phyloP scores from a whole-genome alignment of 2,797 vertebrate species.

The Mallotus villosus region DNA sequence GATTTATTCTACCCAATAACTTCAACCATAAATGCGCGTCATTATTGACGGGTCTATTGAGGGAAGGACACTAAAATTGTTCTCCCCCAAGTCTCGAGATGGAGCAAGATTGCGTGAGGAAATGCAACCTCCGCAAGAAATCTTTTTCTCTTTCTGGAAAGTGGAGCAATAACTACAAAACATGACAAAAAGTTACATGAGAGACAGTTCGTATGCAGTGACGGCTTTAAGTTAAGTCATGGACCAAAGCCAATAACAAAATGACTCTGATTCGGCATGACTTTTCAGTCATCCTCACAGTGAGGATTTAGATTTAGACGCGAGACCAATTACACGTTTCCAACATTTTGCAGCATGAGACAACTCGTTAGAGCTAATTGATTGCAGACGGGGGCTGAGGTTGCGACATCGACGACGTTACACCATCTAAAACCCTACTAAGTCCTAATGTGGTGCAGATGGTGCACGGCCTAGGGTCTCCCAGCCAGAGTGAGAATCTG shows the following conservation, averaged over 20 bases:
- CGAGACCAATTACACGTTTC: not conserved
- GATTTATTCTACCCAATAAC: slow-evolving; percentile 17
- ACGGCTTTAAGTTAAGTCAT: not conserved
- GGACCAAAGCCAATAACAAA: not conserved
- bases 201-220: not conserved
- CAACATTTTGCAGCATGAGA: not conserved
- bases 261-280: not conserved
- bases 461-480: not conserved
- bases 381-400: not conserved
- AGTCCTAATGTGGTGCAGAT: not conserved
- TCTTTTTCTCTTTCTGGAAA: slow-evolving; percentile 29
- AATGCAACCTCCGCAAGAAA: slow-evolving; percentile 35
- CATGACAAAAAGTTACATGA: not conserved
- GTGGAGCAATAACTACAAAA: slow-evolving; percentile 9
- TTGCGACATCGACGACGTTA: slow-evolving; percentile 24
- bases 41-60: slow-evolving; percentile 35
- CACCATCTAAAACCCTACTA: not conserved
- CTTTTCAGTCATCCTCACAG: no score
- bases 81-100: slow-evolving; percentile 24
- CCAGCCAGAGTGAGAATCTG: slow-evolving; percentile 32
- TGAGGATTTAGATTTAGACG: no score
- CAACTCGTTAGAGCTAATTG: slow-evolving; percentile 30
- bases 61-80: slow-evolving; percentile 29
- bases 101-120: slow-evolving; percentile 39
- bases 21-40: slow-evolving; percentile 14